Base-by-base conservation (phyloP, 2,888 invertebrate species). In the Gymnosoma rotundatum region DNA sequence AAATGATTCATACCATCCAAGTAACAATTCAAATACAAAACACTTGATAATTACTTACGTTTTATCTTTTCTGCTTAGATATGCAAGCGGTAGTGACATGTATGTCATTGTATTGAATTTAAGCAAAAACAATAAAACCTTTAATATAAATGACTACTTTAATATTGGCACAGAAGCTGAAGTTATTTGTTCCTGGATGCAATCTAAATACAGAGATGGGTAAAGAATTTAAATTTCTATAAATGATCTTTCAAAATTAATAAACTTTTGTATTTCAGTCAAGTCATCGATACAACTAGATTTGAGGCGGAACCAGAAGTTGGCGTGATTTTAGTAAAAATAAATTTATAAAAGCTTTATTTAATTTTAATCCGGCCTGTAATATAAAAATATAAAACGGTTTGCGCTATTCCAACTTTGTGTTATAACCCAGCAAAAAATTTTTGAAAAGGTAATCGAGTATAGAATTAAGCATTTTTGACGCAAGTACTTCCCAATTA, bases 41-140 rank as follows among this genome's bases (percentile, higher is more conserved):
- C 45, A 45, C 38, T 38, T 38, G 10, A 38, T 38, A 38, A 38
- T 8, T 8, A 38, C 38, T 48, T 38, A 21, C 45, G 25, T 32
- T 32, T 32, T 32, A 32, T 32, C 5, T 32, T 32, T 32, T 32
- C 3, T 32, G 25, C 25, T 32, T 32, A 48, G 54, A 54, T 38
- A 58, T 36, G 86, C 69, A 25, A 2, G 18, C 58, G 58, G 83
- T 8, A 86, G 83, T 64, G 87, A 87, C 10, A 79, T 73, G 45
- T 89, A 87, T 76, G 90, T 91, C 1, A 89, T 94, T 70, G 86
- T 94, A 38, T 91, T 94, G 87, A 95, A 95, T 89, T 89, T 94
- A 18, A 93, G 92, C 0, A 88, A 89, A 12, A 88, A 89, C 18
- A 89, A 92, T 3, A 92, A 93, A 86, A 87, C 75, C 1, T 91